These are phyloP conservation scores for Trachymyrmex septentrionalis DNA, from an alignment of 1,140 invertebrate species.

Conservation along the genomic window DNA sequence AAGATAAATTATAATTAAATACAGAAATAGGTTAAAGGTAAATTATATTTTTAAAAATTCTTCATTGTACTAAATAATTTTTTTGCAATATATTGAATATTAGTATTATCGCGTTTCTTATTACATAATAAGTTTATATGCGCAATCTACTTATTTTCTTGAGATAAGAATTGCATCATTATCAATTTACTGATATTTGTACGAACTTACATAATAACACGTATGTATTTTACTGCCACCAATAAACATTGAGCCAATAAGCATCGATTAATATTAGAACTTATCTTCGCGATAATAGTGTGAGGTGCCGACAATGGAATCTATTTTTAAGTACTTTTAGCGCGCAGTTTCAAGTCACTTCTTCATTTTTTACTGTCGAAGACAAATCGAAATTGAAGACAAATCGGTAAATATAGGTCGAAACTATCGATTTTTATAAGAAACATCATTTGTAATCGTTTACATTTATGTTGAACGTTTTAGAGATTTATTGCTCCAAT, in stretches of 20 bases:
- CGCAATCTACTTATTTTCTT: neutral
- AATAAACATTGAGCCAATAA: neutral
- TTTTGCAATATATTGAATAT: neutral
- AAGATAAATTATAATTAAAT: neutral
- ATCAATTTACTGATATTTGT: neutral
- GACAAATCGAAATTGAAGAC: neutral
- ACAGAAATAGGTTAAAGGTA: no score
- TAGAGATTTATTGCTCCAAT: neutral
- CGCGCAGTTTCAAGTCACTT: neutral
- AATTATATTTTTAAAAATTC: neutral
- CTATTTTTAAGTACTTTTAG: neutral
- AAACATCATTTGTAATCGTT: no score
- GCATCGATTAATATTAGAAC: neutral
- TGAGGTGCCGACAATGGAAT: neutral
- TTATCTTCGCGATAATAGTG: neutral
- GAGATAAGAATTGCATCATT: constrained; percentile 17
- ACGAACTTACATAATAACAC: neutral
- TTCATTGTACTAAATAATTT: neutral
- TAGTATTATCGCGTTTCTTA: neutral
- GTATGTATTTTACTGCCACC: neutral
- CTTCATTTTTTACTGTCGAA: neutral
- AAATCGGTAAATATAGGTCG: neutral
- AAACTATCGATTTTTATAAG: neutral
- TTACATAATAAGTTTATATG: constrained; percentile 3
- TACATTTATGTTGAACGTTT: neutral